Percentiles rank a stretch among this genome's conserved stretches.
phyloP scores from a whole-genome alignment of 2,888 invertebrate species.

The Phragmatobia fuliginosa region DNA sequence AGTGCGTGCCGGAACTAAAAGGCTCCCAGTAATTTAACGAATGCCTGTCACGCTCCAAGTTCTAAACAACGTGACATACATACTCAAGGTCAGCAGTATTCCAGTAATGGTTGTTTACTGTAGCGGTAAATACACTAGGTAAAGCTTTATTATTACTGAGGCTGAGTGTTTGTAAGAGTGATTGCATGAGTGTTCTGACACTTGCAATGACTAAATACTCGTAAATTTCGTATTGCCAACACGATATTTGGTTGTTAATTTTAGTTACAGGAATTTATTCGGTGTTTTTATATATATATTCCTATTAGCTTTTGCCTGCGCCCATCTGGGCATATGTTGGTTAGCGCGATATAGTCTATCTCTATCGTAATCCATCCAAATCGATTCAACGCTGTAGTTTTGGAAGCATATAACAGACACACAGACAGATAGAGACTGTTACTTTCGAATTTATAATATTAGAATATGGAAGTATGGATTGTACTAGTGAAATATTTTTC shows the following conservation, averaged over 20 bases:
- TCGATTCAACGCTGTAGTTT: no score
- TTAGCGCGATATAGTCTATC: no score
- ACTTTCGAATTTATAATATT: no score
- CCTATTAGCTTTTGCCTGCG: no score
- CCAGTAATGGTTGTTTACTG: conserved; percentile 36
- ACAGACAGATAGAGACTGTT: no score
- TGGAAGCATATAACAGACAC: no score
- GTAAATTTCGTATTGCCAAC: neutral
- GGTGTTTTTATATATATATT: no score
- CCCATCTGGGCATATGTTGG: no score
- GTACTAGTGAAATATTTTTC: no score
- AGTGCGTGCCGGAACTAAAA: conserved; percentile 11
- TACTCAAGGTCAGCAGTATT: conserved; percentile 40
- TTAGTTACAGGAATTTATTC: neutral
- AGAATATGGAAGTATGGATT: no score
- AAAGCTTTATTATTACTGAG: conserved; percentile 19
- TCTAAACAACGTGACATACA: conserved; percentile 33
- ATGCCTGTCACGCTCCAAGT: conserved; percentile 31
- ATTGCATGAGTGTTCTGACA: neutral
- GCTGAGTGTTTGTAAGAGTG: neutral
- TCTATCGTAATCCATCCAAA: no score
- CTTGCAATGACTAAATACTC: neutral
- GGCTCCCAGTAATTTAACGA: conserved; percentile 7
- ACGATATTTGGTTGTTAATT: neutral
- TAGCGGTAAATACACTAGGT: conserved; percentile 34